Evolutionary conservation across 2,797 vertebrate species (phyloP).

Genomic region (Melanotaenia nigrans): DNA sequence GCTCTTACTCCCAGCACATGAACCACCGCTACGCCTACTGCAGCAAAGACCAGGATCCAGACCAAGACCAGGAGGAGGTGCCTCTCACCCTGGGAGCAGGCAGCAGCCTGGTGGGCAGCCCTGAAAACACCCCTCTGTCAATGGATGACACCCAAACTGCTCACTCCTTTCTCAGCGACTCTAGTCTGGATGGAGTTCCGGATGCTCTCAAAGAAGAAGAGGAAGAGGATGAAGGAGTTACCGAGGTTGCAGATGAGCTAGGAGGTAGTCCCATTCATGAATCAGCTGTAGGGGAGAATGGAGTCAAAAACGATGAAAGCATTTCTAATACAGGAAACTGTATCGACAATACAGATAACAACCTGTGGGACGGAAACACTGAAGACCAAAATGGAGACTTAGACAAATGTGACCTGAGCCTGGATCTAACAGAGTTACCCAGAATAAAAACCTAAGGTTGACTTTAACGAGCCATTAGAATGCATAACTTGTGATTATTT

Average conservation of each 20-base stretch:
- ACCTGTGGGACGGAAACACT: constrained; percentile 51
- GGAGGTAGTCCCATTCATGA: constrained; percentile 17
- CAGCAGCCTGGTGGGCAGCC: constrained; percentile 23
- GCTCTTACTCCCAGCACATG: constrained; percentile 90
- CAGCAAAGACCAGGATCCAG: constrained; percentile 82
- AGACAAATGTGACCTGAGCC: constrained; percentile 69
- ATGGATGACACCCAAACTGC: constrained; percentile 74
- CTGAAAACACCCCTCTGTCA: constrained; percentile 61
- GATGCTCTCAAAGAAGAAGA: constrained; percentile 73
- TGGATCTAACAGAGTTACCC: constrained; percentile 67
- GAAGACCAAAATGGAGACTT: constrained; percentile 59
- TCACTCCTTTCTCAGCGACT: constrained; percentile 81
- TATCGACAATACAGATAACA: constrained; percentile 29
- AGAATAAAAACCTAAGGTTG: constrained; percentile 65
- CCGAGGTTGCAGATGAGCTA: constrained; percentile 35
- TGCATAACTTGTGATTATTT: constrained; percentile 53
- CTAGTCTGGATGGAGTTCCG: constrained; percentile 77
- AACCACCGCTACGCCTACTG: constrained; percentile 90
- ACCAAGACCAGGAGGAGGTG: constrained; percentile 78
- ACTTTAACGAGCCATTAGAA: constrained; percentile 41
- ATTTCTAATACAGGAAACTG: constrained; percentile 34
- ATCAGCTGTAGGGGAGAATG: constrained; percentile 25
- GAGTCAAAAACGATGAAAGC: constrained; percentile 40
- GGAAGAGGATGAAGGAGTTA: constrained; percentile 63
- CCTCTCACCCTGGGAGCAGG: constrained; percentile 54